Percentiles rank a stretch among this genome's conserved stretches.
Evolutionary conservation across 64 coral and sea anemone genomes (phyloP).

Genomic region (Pocillopora damicornis): DNA sequence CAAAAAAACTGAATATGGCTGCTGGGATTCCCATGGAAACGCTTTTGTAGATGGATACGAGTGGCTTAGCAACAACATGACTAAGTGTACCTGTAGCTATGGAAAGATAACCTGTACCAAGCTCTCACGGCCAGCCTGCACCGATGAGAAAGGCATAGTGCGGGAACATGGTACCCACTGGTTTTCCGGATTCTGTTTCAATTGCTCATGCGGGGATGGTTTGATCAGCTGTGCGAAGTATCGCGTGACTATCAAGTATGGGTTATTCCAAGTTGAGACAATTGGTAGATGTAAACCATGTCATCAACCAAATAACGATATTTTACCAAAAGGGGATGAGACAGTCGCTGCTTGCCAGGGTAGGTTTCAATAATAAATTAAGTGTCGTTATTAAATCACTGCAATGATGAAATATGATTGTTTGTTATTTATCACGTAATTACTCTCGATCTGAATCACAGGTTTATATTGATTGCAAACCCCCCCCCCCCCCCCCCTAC

Average conservation of each 20-base stretch:
- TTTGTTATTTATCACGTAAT: neutral
- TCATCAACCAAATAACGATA: constrained; percentile 1
- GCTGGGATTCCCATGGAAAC: constrained; percentile 4
- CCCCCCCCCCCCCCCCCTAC: no score
- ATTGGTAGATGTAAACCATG: constrained; percentile 3
- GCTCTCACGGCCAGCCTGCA: constrained; percentile 31
- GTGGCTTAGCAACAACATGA: constrained; percentile 20
- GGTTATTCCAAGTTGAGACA: neutral
- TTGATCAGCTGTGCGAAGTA: constrained; percentile 12
- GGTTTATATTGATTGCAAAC: no score
- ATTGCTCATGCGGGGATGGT: constrained; percentile 5
- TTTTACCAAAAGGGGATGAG: neutral
- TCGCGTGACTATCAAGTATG: constrained; percentile 24
- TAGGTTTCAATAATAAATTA: neutral
- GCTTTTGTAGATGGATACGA: neutral
- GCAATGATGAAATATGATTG: neutral
- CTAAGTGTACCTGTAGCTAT: neutral
- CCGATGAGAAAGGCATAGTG: constrained; percentile 1
- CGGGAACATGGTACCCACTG: constrained; percentile 20
- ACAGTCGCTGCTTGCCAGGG: constrained; percentile 13
- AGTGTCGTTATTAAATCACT: no score
- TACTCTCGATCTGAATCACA: no score
- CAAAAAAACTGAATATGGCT: constrained; percentile 3
- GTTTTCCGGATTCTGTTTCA: constrained; percentile 22
- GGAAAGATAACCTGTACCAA: constrained; percentile 6